Percentiles rank a stretch among this genome's conserved stretches.
These are phyloP conservation scores for Ormyrus nitidulus DNA, from an alignment of 2,888 invertebrate genomes.

Conservation along the genomic window DNA sequence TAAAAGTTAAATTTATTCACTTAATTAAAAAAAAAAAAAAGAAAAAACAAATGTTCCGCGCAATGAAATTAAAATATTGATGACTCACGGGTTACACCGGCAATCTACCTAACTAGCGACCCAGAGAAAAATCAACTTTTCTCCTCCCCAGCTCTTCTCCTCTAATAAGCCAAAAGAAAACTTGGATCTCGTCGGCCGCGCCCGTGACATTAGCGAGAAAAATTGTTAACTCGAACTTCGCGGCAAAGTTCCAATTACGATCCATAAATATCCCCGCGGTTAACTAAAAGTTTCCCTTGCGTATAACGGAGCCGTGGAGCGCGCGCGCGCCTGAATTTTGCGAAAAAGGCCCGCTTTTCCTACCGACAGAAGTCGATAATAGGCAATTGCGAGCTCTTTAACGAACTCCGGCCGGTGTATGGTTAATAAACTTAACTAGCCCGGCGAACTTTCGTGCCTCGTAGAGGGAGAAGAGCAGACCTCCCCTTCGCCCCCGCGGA, in stretches of 20 bases:
- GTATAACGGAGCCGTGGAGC: too few relatives aligned
- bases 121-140: background rate
- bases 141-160: background rate
- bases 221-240: conserved; percentile 44
- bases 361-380: conserved; percentile 28
- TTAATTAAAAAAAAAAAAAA: too few relatives aligned
- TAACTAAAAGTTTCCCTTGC: conserved; percentile 37
- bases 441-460: conserved; percentile 25
- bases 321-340: conserved; percentile 6
- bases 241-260: conserved; percentile 46
- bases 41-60: too few relatives aligned
- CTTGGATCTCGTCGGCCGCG: background rate
- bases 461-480: background rate
- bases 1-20: too few relatives aligned
- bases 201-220: conserved; percentile 50
- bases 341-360: background rate
- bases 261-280: conserved; percentile 50
- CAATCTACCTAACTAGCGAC: too few relatives aligned
- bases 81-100: too few relatives aligned
- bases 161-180: conserved; percentile 48
- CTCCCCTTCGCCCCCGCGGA: background rate
- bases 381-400: conserved; percentile 49
- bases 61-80: too few relatives aligned
- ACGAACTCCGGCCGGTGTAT: conserved; percentile 35
- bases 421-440: conserved; percentile 54